Percentiles rank a stretch among this genome's conserved stretches.
phyloP scores from a whole-genome alignment of 2,888 invertebrate species.

The Torymus texanus region DNA sequence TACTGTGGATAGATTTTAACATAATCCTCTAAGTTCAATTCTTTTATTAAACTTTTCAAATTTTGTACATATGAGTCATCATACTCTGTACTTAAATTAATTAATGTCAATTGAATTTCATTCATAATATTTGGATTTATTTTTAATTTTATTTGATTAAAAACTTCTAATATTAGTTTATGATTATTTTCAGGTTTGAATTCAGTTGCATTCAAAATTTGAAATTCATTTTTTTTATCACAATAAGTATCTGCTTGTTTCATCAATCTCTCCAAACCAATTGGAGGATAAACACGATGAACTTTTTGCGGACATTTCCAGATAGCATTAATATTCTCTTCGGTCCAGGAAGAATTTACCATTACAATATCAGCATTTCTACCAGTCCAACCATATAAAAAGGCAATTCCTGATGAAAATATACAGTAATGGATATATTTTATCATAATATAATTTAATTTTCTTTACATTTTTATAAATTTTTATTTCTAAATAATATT shows the following conservation, averaged over 20 bases:
- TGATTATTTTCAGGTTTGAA: slow-evolving; percentile 99
- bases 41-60: slow-evolving; percentile 86
- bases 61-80: slow-evolving; percentile 88
- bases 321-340: slow-evolving; percentile 90
- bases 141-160: slow-evolving; percentile 87
- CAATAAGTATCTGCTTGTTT: slow-evolving; percentile 76
- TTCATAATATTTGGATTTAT: slow-evolving; percentile 83
- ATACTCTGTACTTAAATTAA: slow-evolving; percentile 91
- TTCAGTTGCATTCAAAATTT: slow-evolving; percentile 93
- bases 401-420: slow-evolving; percentile 50
- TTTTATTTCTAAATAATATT: neutral
- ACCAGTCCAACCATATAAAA: slow-evolving; percentile 89
- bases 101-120: slow-evolving; percentile 84
- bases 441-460: neutral
- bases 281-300: slow-evolving; percentile 94
- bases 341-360: slow-evolving; percentile 98
- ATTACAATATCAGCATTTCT: slow-evolving; percentile 88
- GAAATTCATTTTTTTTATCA: slow-evolving; percentile 76
- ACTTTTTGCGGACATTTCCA: slow-evolving; percentile 82
- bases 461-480: neutral
- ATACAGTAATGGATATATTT: too few species aligned
- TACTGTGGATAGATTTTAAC: slow-evolving; percentile 94
- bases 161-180: slow-evolving; percentile 88
- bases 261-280: slow-evolving; percentile 86
- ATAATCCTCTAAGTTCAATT: slow-evolving; percentile 87